Percentiles rank a stretch among this genome's conserved stretches.
Evolutionary conservation across 2,888 invertebrate species (phyloP).

Genomic region (Oxystoma pomonae): DNA sequence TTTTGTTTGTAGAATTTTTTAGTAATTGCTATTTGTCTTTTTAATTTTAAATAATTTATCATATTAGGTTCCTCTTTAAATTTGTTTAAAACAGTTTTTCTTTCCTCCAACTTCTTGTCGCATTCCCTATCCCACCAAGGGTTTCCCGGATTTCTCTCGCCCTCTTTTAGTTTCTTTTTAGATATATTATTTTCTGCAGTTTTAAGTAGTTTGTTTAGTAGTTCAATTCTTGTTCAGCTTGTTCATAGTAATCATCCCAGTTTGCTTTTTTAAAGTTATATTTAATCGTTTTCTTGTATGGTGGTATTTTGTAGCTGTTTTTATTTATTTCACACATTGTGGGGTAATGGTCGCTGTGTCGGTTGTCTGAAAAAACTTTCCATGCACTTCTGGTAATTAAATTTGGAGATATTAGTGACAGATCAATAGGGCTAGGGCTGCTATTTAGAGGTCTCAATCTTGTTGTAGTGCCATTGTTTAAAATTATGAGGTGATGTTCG

Average conservation of each 20-base stretch:
- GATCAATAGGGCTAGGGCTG: not conserved
- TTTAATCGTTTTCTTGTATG: not conserved
- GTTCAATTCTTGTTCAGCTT: not conserved
- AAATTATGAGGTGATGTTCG: not conserved
- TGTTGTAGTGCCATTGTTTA: not conserved
- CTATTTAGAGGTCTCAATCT: not conserved
- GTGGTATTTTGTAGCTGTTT: not conserved
- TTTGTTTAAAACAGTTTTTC: not conserved
- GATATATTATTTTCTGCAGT: not conserved
- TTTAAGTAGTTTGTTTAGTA: not conserved
- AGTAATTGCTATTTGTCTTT: not conserved
- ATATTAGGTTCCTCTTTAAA: not conserved
- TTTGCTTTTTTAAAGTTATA: not conserved
- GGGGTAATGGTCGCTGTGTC: not conserved
- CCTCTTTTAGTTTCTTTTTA: not conserved
- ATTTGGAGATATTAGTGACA: not conserved
- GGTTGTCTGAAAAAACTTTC: not conserved
- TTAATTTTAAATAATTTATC: not conserved
- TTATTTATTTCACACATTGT: not conserved
- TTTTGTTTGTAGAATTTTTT: not conserved
- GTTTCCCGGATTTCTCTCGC: not conserved
- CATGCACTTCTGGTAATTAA: not conserved
- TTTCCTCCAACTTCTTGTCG: not conserved
- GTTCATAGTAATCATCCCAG: not conserved
- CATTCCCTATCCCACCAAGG: not conserved